A percentile compares a stretch with the other conserved stretches of the same genome.
Evolutionary conservation across 2,113 vertebrate genomes (phyloP).

Genomic region (Pseudorectes ferrugineus): DNA sequence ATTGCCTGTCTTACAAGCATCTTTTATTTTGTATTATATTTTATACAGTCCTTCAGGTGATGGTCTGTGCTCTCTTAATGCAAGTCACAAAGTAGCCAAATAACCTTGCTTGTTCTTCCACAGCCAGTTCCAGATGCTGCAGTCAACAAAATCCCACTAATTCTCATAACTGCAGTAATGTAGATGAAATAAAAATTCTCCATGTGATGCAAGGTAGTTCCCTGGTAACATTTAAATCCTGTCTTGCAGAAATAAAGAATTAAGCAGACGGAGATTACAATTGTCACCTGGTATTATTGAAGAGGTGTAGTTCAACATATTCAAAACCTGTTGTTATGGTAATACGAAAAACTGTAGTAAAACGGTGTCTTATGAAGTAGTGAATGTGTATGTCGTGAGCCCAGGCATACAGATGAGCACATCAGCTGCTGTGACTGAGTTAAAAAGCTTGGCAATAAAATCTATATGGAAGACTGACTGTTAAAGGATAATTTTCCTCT

Average conservation of each 20-base stretch:
- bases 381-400: not conserved
- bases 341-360: not conserved
- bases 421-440: not conserved
- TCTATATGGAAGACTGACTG: not conserved
- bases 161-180: not conserved
- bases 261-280: constrained; percentile 12
- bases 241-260: constrained; percentile 58
- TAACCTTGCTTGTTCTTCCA: constrained; percentile 22
- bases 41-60: not conserved
- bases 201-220: constrained; percentile 1
- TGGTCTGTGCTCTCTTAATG: not conserved
- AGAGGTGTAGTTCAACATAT: constrained; percentile 13
- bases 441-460: not conserved
- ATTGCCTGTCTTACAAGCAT: not conserved
- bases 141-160: constrained; percentile 1
- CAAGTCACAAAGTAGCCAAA: not conserved
- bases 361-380: not conserved
- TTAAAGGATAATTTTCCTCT: not conserved
- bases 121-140: not conserved
- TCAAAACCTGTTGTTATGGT: constrained; percentile 41
- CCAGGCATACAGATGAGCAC: not conserved
- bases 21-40: not conserved
- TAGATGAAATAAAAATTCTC: not conserved
- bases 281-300: constrained; percentile 5
- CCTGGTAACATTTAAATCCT: constrained; percentile 52